Conservation (phyloP, 2,113 vertebrate species). For the Percopsis transmontana region DNA sequence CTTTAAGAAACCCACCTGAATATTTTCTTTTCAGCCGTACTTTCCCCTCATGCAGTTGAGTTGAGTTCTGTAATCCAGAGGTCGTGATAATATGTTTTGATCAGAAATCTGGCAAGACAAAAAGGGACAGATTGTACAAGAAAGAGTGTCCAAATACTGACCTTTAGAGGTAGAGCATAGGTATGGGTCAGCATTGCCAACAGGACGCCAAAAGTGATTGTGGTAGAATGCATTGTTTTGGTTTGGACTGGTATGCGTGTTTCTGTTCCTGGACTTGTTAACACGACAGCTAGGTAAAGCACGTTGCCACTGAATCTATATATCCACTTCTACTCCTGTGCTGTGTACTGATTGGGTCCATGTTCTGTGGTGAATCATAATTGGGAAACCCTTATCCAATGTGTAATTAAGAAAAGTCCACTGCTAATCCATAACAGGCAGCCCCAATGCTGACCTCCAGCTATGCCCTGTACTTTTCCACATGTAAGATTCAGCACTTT, state of each 20-base stretch:
- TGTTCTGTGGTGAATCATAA: constrained; percentile 52
- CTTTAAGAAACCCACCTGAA: constrained; percentile 59
- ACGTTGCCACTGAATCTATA: constrained; percentile 52
- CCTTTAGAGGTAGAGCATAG: constrained; percentile 67
- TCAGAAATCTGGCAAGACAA: background rate
- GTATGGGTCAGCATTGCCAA: constrained; percentile 52
- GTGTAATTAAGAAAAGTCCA: constrained; percentile 64
- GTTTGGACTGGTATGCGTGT: constrained; percentile 18
- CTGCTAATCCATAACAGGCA: constrained; percentile 57
- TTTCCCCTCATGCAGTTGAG: constrained; percentile 55
- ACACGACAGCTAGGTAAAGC: constrained; percentile 26
- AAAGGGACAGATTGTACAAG: background rate
- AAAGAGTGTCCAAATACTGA: constrained; percentile 41
- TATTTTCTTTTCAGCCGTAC: constrained; percentile 67
- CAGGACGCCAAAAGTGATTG: constrained; percentile 54
- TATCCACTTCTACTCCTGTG: constrained; percentile 49
- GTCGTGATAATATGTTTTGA: background rate
- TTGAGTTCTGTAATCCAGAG: constrained; percentile 68
- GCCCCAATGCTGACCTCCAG: constrained; percentile 51
- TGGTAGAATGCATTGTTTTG: constrained; percentile 54
- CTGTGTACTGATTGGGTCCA: constrained; percentile 57
- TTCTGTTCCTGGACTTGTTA: constrained; percentile 26
- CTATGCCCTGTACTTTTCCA: constrained; percentile 49
- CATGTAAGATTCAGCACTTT: constrained; percentile 66
- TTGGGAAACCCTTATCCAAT: constrained; percentile 58